These are phyloP conservation scores for Hippopotamyrus pictus DNA, from an alignment of 2,797 vertebrate species.

Conservation along the genomic window DNA sequence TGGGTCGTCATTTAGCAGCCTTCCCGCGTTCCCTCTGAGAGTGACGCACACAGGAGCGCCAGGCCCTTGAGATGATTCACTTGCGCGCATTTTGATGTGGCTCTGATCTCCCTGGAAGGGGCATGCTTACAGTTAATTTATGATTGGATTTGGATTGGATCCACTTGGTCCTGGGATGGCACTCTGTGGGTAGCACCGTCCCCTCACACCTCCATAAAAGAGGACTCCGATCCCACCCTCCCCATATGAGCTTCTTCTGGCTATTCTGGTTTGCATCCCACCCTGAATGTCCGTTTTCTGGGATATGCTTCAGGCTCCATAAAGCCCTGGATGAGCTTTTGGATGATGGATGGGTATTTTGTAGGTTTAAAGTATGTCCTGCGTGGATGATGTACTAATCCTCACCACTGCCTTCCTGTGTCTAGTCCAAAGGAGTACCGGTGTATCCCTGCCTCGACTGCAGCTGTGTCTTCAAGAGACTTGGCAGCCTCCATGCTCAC, in stretches of 20 bases:
- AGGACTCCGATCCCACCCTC: background rate
- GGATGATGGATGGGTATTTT: background rate
- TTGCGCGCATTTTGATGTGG: background rate
- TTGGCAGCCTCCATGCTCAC: constrained; percentile 94
- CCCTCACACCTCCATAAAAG: background rate
- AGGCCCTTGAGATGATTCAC: background rate
- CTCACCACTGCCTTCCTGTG: constrained; percentile 6
- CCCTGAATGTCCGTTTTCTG: background rate
- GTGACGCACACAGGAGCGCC: background rate
- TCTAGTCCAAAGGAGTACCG: constrained; percentile 57
- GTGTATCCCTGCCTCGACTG: constrained; percentile 84
- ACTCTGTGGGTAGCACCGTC: background rate
- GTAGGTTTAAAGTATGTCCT: background rate
- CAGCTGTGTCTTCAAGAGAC: constrained; percentile 93
- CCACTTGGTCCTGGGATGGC: background rate
- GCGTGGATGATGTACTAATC: background rate
- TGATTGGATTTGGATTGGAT: background rate
- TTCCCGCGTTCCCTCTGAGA: background rate
- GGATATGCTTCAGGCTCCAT: background rate
- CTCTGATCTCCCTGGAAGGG: background rate
- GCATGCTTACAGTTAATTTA: background rate
- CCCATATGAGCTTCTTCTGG: background rate
- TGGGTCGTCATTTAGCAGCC: background rate
- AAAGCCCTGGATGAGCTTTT: background rate
- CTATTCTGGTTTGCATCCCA: background rate